phyloP scores from a whole-genome alignment of 2,113 vertebrate genomes.

The Rhinoderma darwinii region DNA sequence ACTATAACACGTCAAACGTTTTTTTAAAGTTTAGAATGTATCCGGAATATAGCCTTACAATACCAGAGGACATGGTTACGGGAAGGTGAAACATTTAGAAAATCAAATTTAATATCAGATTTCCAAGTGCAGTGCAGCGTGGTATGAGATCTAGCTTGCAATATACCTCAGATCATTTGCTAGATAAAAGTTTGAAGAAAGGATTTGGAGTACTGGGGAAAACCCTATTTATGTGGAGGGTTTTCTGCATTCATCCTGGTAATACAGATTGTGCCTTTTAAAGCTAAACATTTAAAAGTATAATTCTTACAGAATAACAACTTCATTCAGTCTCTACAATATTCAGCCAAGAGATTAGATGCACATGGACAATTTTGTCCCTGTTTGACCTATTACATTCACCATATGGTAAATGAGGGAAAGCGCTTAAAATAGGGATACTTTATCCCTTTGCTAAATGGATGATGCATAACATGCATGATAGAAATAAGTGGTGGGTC shows the following conservation, averaged over 20 bases:
- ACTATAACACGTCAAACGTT: no score
- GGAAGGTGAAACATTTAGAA: background rate
- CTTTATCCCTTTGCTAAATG: slow-evolving; percentile 32
- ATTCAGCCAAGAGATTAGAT: background rate
- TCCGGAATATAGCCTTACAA: no score
- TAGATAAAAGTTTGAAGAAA: background rate
- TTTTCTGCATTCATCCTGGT: background rate
- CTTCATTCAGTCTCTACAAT: background rate
- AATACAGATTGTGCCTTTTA: background rate
- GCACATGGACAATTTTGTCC: slow-evolving; percentile 7
- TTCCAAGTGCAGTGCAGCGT: background rate
- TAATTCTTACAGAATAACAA: background rate
- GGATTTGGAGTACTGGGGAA: background rate
- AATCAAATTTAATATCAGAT: background rate
- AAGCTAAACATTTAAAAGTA: background rate
- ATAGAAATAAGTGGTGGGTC: background rate
- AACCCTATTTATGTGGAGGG: background rate
- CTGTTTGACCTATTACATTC: slow-evolving; percentile 1
- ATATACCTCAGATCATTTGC: background rate
- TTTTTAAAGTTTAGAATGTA: no score
- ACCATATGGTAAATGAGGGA: slow-evolving; percentile 19
- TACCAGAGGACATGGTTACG: background rate
- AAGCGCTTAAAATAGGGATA: slow-evolving; percentile 14
- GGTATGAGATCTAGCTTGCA: background rate
- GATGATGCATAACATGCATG: slow-evolving; percentile 2